Evolutionary conservation across 2,797 vertebrate species (phyloP).

Genomic region (Lycodopsis pacificus): DNA sequence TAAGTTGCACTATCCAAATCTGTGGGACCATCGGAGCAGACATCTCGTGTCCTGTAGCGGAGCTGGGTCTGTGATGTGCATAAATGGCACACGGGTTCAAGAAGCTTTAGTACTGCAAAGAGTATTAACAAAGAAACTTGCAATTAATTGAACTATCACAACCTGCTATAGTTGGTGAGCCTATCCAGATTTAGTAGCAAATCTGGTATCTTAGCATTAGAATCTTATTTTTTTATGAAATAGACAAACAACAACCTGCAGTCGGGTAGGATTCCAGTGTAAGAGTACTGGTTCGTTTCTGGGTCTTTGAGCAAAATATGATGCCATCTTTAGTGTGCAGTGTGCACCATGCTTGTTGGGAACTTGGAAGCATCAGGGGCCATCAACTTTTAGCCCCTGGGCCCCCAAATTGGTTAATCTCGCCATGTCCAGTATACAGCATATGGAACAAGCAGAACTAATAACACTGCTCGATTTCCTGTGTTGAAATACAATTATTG

Average conservation of each 20-base stretch:
- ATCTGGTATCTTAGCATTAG: not conserved
- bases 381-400: not conserved
- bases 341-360: not conserved
- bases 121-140: too few relatives aligned
- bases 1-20: too few relatives aligned
- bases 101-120: too few relatives aligned
- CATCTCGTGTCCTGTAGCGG: too few relatives aligned
- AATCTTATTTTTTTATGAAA: not conserved
- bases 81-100: not conserved
- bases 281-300: not conserved
- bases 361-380: not conserved
- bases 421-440: not conserved
- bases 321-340: not conserved
- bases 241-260: not conserved
- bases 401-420: not conserved
- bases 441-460: not conserved
- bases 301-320: not conserved
- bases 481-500: not conserved
- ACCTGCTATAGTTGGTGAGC: too few relatives aligned
- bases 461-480: not conserved
- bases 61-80: too few relatives aligned
- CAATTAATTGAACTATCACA: too few relatives aligned
- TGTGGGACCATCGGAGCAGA: too few relatives aligned
- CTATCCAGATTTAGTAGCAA: too few relatives aligned
- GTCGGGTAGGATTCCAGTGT: not conserved